Conservation (phyloP, 2,797 vertebrate species). For the Peromyscus melanophrys region DNA sequence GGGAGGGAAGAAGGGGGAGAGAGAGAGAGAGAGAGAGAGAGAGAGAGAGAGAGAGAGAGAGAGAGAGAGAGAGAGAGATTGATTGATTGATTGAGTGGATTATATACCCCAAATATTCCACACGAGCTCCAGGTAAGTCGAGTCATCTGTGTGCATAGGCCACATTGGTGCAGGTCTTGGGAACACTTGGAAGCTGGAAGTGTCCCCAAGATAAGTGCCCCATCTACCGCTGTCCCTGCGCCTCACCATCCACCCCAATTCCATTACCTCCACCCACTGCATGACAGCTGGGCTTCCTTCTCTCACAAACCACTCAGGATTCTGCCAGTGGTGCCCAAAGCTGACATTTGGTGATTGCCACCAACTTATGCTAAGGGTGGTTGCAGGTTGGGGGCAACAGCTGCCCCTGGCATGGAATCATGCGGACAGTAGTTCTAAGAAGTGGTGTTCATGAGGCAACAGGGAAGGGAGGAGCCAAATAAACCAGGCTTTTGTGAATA, state of each 20-base stretch:
- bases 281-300: not conserved
- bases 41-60: no score
- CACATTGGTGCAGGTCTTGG: accelerated
- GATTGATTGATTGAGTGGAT: not conserved
- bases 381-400: not conserved
- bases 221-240: not conserved
- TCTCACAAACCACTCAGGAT: slow-evolving; percentile 76
- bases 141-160: not conserved
- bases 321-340: not conserved
- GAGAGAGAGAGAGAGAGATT: no score
- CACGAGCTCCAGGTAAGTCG: accelerated
- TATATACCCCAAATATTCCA: accelerated
- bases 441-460: slow-evolving; percentile 70
- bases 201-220: not conserved
- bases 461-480: slow-evolving; percentile 63
- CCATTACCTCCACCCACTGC: not conserved
- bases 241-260: not conserved
- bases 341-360: not conserved
- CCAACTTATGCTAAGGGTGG: not conserved
- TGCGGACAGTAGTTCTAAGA: slow-evolving; percentile 55
- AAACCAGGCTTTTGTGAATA: not conserved
- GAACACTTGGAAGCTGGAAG: not conserved
- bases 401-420: no score
- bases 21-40: no score
- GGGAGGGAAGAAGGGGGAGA: no score